Evolutionary conservation across 1,140 invertebrate species (phyloP).

Genomic region (Halesus radiatus): DNA sequence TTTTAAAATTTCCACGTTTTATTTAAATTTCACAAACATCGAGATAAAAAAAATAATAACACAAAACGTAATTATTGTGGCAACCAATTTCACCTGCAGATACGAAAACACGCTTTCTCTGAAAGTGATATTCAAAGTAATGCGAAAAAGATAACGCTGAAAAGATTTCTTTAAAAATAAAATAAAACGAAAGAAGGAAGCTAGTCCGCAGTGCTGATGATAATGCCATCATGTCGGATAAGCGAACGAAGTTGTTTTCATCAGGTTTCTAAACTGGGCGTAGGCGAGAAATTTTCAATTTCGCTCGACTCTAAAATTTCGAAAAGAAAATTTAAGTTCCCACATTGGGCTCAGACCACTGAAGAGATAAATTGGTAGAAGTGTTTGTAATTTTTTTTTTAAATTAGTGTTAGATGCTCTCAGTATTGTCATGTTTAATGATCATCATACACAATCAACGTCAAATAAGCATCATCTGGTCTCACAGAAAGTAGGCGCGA

Average conservation of each 20-base stretch:
- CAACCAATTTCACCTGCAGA: too few relatives aligned
- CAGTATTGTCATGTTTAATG: too few relatives aligned
- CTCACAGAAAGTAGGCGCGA: too few relatives aligned
- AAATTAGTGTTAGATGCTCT: too few relatives aligned
- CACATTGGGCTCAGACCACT: not conserved
- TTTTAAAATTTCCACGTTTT: too few relatives aligned
- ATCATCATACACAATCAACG: too few relatives aligned
- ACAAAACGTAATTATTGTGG: too few relatives aligned
- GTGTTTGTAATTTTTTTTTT: not conserved
- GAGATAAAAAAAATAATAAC: too few relatives aligned
- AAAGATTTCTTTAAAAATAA: not conserved
- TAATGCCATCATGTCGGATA: not conserved
- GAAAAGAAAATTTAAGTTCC: conserved; percentile 13
- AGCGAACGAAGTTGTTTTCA: not conserved
- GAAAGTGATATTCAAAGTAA: not conserved
- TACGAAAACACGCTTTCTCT: too few relatives aligned
- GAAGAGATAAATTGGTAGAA: not conserved
- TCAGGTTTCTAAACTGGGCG: not conserved
- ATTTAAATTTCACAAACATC: too few relatives aligned
- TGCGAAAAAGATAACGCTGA: not conserved
- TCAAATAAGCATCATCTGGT: too few relatives aligned
- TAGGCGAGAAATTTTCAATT: conserved; percentile 21
- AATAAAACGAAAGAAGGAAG: not conserved
- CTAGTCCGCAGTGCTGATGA: not conserved
- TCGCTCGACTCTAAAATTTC: not conserved